Evolutionary conservation across 2,113 vertebrate genomes (phyloP).

Genomic region (Varanus komodoensis): DNA sequence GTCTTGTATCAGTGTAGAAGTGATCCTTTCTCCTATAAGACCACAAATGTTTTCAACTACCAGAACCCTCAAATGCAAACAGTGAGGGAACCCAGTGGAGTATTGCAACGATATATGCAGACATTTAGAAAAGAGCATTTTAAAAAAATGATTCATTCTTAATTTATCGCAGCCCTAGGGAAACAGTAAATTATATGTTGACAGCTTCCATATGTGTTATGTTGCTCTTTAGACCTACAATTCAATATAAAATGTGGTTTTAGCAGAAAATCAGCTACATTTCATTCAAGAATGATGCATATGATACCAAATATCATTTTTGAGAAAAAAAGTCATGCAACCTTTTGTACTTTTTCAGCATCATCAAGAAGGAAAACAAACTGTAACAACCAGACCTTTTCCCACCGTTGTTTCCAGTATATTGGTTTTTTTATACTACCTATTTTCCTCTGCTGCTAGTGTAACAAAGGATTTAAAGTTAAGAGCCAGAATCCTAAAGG

Average conservation of each 20-base stretch:
- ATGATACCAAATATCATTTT: conserved; percentile 68
- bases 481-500: not conserved
- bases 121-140: conserved; percentile 53
- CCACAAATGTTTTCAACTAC: conserved; percentile 47
- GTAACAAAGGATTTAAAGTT: conserved; percentile 19
- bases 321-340: conserved; percentile 59
- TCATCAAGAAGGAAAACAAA: conserved; percentile 39
- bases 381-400: conserved; percentile 52
- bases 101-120: conserved; percentile 37
- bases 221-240: conserved; percentile 66
- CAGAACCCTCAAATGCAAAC: conserved; percentile 37
- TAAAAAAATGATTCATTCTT: conserved; percentile 52
- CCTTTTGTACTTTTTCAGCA: conserved; percentile 56
- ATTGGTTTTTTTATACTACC: conserved; percentile 25
- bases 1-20: conserved; percentile 51
- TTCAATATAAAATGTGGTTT: conserved; percentile 62
- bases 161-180: conserved; percentile 60
- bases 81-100: conserved; percentile 44
- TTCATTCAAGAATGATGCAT: conserved; percentile 57
- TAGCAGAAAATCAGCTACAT: conserved; percentile 65
- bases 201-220: conserved; percentile 75
- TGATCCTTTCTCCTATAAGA: conserved; percentile 50
- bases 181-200: conserved; percentile 67
- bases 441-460: not conserved
- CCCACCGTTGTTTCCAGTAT: conserved; percentile 50